Conservation (phyloP, 2,888 invertebrate species). For the Himalopsyche anomala region DNA sequence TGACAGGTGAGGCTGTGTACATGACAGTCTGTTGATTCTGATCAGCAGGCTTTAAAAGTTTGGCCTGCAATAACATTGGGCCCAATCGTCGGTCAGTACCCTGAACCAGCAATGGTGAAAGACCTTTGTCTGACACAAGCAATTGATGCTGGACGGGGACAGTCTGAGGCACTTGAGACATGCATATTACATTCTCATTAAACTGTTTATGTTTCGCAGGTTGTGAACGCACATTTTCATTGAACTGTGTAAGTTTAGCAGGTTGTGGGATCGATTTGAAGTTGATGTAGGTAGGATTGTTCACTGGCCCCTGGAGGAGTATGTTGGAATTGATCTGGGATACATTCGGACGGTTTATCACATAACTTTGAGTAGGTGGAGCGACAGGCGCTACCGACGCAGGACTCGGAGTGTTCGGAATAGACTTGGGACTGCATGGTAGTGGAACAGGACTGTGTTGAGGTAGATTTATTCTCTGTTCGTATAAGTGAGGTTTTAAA, state of each 20-base stretch:
- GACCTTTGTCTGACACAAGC: constrained; percentile 71
- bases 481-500: background rate
- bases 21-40: constrained; percentile 72
- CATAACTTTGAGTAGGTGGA: constrained; percentile 39
- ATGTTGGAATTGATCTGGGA: constrained; percentile 52
- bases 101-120: constrained; percentile 73
- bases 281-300: constrained; percentile 56
- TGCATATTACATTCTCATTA: constrained; percentile 44
- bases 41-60: constrained; percentile 75
- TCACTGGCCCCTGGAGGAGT: constrained; percentile 56
- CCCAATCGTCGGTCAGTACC: constrained; percentile 74
- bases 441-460: constrained; percentile 1
- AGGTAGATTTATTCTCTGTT: constrained; percentile 9
- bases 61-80: constrained; percentile 82
- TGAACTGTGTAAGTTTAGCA: constrained; percentile 5
- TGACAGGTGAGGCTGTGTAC: constrained; percentile 73
- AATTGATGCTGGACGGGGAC: constrained; percentile 70
- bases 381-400: background rate
- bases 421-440: constrained; percentile 29
- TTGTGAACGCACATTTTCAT: constrained; percentile 29
- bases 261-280: constrained; percentile 54
- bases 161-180: constrained; percentile 61
- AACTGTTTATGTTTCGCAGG: constrained; percentile 50
- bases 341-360: constrained; percentile 47
- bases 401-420: background rate